Evolutionary conservation across 2,888 invertebrate species (phyloP), one percentile per base, ranked within the genome.

Genomic region (Capitulum mitella): DNA sequence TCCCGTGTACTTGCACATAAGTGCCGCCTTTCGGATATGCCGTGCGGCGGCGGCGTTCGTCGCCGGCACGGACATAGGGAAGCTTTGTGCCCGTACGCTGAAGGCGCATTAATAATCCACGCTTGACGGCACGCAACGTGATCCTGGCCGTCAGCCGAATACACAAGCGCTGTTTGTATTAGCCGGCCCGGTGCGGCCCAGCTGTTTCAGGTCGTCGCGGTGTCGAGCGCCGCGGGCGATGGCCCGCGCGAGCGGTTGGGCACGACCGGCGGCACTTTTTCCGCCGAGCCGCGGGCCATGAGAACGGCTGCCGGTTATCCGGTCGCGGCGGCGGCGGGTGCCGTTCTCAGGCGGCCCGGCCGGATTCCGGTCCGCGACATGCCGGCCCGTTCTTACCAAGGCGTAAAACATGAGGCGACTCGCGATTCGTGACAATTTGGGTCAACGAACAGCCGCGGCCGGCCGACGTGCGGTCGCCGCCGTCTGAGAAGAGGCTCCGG

Each of bases 351-450:
- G 40, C 37, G 40, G 3, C 70, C 22, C 37, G 40, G 5, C 40
- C 70, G 70, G 26, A 70, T 70, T 37, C 70, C 40, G 0, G 10
- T 10, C 37, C 70, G 26, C 26, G 26, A 40, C 70, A 70, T 70
- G 70, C 70, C 70, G 37, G 26, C 70, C 37, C 70, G 70, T n/a
- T n/a, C 37, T 34, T 26, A 19, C 40, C 70, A 19, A 3, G 19
- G 2, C 70, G 40, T 70, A 70, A 70, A 70, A 70, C 70, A 70
- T 70, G 70, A 37, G 37, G 40, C 70, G 40, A 22, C 40, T 40
- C 37, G 40, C 70, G 40, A 40, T 70, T 70, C 70, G 40, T 70
- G 22, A 26, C 70, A 40, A 70, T 70, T 40, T 40, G 70, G 70
- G 70, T 70, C 70, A 70, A n/a, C 40, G 70, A 19, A 40, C 40